A percentile compares a stretch with the other conserved stretches of the same genome.
Evolutionary conservation across 2,888 invertebrate species (phyloP).

Genomic region (Apamea monoglypha): DNA sequence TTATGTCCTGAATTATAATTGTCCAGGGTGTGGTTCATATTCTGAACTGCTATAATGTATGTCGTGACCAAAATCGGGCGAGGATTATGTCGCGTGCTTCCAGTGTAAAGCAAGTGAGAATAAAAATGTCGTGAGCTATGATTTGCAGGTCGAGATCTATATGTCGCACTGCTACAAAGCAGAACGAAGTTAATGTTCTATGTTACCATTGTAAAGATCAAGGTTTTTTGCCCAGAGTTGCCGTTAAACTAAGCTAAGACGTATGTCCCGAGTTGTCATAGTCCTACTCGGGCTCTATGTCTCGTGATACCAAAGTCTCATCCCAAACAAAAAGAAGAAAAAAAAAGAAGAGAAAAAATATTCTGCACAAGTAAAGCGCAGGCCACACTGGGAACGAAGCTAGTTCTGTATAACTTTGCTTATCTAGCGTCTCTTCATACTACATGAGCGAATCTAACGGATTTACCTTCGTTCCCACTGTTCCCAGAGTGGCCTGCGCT

Average conservation of each 20-base stretch:
- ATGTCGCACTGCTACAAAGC: neutral
- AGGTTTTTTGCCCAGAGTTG: neutral
- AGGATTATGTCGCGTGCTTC: too few species aligned
- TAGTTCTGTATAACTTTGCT: too few species aligned
- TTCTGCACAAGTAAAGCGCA: neutral
- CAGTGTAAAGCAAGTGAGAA: neutral
- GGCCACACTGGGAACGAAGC: neutral
- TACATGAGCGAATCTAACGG: too few species aligned
- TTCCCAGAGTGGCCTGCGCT: too few species aligned
- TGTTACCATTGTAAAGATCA: neutral
- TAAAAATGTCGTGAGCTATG: neutral
- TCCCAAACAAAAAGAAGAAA: neutral
- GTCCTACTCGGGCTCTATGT: neutral
- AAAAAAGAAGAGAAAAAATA: neutral
- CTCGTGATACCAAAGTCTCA: neutral
- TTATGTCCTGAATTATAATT: too few species aligned
- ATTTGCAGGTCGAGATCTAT: neutral
- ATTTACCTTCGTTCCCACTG: too few species aligned
- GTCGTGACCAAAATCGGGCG: too few species aligned
- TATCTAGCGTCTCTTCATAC: too few species aligned
- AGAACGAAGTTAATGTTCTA: neutral
- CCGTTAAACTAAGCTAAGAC: neutral
- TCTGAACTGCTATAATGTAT: neutral
- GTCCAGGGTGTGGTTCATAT: neutral
- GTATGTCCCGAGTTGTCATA: neutral